Evolutionary conservation across 2,888 invertebrate species (phyloP), one percentile per base, ranked within the genome.

Genomic region (Troides oblongomaculatus): DNA sequence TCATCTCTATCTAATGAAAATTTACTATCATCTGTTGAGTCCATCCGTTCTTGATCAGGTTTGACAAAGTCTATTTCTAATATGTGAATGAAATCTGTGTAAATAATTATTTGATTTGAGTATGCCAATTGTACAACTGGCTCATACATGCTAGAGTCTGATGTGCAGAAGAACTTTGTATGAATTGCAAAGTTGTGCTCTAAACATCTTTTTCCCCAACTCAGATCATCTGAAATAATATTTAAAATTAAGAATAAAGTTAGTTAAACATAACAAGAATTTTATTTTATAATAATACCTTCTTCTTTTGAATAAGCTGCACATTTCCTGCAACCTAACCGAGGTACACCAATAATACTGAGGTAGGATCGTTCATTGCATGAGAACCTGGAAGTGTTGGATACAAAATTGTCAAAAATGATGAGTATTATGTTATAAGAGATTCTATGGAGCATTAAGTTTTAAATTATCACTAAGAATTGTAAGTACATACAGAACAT

Each of bases 121-220:
- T 95, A 95, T 12, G 95, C 94, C 62, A 95, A 88, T 80, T 95
- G 95, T 5, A 95, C 94, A 12, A 94, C 94, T 0, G 95, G 95
- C 77, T 95, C 94, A 79, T 96, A 96, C 84, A 94, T 93, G 39
- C 97, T 97, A 78, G 96, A 96, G 64, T 97, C 97, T 61, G 96
- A 95, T n/a, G 97, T 96, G 77, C 97, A 95, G 82, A 97, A 97
- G 85, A 98, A 97, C 83, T 97, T 97, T 76, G 97, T 97, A 87
- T 99, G 98, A 74, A 98, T 95, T 62, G 98, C 97, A 77, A 98
- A 95, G 81, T 98, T 97, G 85, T 99, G 98, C 81, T 96, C 95
- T 70, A 97, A 90, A 84, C 99, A 99, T 76, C 96, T 90, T 80
- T 95, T 94, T 66, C 95, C 94, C 77, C 94, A 94, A 77, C 94